Base-by-base conservation (phyloP, 2,113 vertebrate genomes). In the Bufo gargarizans region DNA sequence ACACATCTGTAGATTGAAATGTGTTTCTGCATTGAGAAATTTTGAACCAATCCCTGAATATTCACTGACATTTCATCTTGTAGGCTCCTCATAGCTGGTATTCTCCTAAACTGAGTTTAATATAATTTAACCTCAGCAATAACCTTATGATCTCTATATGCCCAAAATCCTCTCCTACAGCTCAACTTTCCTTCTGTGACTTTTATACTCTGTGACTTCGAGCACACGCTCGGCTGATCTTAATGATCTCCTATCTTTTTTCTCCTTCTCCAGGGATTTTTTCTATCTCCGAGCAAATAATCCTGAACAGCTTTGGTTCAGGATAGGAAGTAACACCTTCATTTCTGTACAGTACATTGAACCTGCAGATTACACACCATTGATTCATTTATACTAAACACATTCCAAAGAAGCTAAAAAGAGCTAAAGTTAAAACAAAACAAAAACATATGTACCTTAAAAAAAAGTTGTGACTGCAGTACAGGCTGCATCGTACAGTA, bases 241-340 rank as follows among this genome's bases (percentile, higher is more conserved):
- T 74, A 81, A 88, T 74, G 78, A 72, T 82, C 86, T 71, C 63
- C 65, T 80, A 78, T 79, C 77, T 80, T 81, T 58, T 80, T 58
- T 81, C 53, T 71, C 77, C 53, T 79, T 61, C 49, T 86, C 58
- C 19, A 43, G 78, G 50, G 55, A 74, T 80, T 58, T 50, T 87
- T 81, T 33, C 63, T 80, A 87, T 87, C 77, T 87, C 77, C 19
- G 63, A 80, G 50, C 63, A 69, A 88, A 67, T 69, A 88, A 88
- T 82, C 78, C 69, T 56, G 49, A 82, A 56, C 53, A 45, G 86
- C 86, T 61, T 88, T 72, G 53, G 33, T 69, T 47, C n/a, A 56
- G 50, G 78, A 58, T 74, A 63, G 45, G 50, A 47, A 74, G 47
- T 74, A 82, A 82, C 43, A 74, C 80, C 16, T 88, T 50, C 53